Evolutionary conservation across 2,797 vertebrate genomes (phyloP), one percentile per base, ranked within the genome.

Genomic region (Serranus cabrilla): DNA sequence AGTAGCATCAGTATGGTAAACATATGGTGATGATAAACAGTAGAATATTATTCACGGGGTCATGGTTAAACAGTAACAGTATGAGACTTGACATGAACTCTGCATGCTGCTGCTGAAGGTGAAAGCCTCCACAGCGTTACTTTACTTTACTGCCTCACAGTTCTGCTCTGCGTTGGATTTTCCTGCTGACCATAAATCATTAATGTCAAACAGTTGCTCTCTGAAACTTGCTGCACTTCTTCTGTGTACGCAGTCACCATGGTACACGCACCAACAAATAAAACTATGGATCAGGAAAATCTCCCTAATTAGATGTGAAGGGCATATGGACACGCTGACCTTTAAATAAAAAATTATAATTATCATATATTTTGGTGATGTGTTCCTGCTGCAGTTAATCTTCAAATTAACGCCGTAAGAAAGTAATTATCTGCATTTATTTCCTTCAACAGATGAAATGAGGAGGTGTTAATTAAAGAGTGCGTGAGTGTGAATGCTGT

Each of bases 311-410:
- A 6, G 14, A 21, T 20, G 20, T 52, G 46, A 46, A 45, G 62
- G 55, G 9, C 43, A 34, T 5, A 25, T 45, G n/a, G 25, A 52
- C 14, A 11, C 7, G 7, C n/a, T 23, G 31, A 37, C 11, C 31
- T n/a, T 31, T 45, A 46, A 27, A 51, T 58, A 49, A 45, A 16
- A 16, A 18, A 5, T 46, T 1, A 13, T 47, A 14, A 27, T 55
- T 11, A 17, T 17, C 34, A 55, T 49, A 43, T 13, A 21, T 31
- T 39, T 10, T 60, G 46, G 2, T 47, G 43, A 4, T 51, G 17
- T 39, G 17, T 23, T 12, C 17, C 27, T 49, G 18, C 46, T 68
- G 56, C 27, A 47, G 72, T 18, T 27, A 21, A 47, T 73, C 18
- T 2, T 4, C 13, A 23, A 13, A 13, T 67, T 60, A 51, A 7